phyloP scores from a whole-genome alignment of 2,797 vertebrate species.

The Syndactyla subalaris region DNA sequence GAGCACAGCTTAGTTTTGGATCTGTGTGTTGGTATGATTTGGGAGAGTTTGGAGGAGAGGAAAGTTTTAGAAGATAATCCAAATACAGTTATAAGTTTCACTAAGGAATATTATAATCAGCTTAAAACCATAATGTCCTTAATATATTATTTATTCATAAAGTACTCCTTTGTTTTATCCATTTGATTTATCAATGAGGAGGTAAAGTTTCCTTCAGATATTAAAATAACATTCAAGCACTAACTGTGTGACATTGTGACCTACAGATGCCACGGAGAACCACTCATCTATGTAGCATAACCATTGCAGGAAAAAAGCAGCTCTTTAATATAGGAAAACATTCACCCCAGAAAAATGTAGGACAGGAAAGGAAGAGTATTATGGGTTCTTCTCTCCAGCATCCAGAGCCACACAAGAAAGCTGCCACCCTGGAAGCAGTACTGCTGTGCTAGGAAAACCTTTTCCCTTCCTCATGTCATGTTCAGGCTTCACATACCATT shows the following conservation, averaged over 20 bases:
- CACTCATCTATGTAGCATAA: background rate
- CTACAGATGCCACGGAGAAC: background rate
- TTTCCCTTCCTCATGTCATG: background rate
- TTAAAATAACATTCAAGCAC: background rate
- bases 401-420: background rate
- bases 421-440: background rate
- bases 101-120: background rate
- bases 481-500: background rate
- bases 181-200: background rate
- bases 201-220: background rate
- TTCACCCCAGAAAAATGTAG: background rate
- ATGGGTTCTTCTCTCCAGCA: accelerated
- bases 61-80: background rate
- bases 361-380: background rate
- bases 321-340: background rate
- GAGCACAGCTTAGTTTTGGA: background rate
- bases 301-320: background rate
- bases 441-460: background rate
- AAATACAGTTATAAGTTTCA: background rate
- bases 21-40: background rate
- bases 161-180: background rate
- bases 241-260: background rate
- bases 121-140: background rate
- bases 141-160: background rate
- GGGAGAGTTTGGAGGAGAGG: background rate